Percentiles rank a stretch among this genome's conserved stretches.
phyloP scores from a whole-genome alignment of 23 tunicate genomes.

The Oikopleura vanhoeffeni region DNA sequence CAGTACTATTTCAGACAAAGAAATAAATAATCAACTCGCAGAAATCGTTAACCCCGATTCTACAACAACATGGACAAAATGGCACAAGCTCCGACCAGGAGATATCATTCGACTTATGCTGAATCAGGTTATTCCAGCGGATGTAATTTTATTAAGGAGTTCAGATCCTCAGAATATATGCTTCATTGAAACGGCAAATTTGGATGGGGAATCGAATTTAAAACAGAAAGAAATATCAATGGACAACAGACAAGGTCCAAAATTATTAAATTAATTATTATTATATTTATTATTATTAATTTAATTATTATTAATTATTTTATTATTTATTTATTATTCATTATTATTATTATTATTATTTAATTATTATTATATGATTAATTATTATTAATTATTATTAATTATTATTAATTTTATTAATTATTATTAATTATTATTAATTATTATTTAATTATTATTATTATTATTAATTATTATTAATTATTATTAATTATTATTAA shows the following conservation, averaged over 20 bases:
- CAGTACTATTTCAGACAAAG: too few species aligned
- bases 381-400: too few species aligned
- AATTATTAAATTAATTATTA: too few species aligned
- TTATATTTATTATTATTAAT: not conserved
- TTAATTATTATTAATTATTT: not conserved
- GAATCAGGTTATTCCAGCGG: slow-evolving; percentile 84
- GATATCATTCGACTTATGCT: slow-evolving; percentile 76
- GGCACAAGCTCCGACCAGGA: slow-evolving; percentile 64
- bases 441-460: too few species aligned
- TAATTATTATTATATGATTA: too few species aligned
- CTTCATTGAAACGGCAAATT: slow-evolving; percentile 82
- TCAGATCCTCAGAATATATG: slow-evolving; percentile 62
- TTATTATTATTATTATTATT: too few species aligned
- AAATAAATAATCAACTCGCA: not conserved
- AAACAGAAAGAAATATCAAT: slow-evolving; percentile 62
- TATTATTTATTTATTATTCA: too few species aligned
- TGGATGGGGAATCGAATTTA: slow-evolving; percentile 87
- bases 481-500: too few species aligned
- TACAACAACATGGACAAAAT: slow-evolving; percentile 1
- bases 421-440: too few species aligned
- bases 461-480: too few species aligned
- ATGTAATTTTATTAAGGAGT: slow-evolving; percentile 56
- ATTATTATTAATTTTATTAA: too few species aligned
- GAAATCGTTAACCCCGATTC: not conserved
- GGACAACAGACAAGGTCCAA: too few species aligned